Percentiles rank a stretch among this genome's conserved stretches.
These are phyloP conservation scores for Tragelaphus strepsiceros DNA, from an alignment of 2,113 vertebrate genomes.

Conservation along the genomic window DNA sequence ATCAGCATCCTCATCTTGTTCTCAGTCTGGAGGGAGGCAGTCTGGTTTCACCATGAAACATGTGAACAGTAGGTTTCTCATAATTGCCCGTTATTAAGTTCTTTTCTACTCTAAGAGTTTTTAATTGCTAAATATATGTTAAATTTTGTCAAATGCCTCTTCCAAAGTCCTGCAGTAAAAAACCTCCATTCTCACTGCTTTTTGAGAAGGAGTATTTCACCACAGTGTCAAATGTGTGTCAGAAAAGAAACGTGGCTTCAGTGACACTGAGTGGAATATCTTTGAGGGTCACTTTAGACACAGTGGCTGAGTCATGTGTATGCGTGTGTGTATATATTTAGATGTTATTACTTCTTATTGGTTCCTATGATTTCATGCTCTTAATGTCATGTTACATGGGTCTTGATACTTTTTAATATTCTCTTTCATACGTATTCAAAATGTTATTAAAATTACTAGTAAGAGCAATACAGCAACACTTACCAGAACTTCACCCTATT, in stretches of 20 bases:
- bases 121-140: neutral
- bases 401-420: neutral
- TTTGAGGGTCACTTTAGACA: neutral
- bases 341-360: neutral
- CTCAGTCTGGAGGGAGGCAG: no score
- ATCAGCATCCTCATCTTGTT: neutral
- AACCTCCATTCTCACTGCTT: neutral
- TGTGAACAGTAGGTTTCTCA: neutral
- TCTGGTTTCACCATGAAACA: neutral
- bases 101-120: neutral
- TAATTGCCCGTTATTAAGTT: neutral
- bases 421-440: neutral
- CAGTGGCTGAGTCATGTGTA: neutral
- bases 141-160: neutral
- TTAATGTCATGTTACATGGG: neutral
- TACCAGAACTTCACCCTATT: neutral
- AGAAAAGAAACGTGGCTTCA: neutral
- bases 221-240: neutral
- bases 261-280: neutral
- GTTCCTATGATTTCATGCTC: neutral
- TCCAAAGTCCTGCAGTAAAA: neutral
- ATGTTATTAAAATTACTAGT: neutral
- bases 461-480: neutral
- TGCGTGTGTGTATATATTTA: no score
- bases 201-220: neutral